Evolutionary conservation across 2,888 invertebrate genomes (phyloP).

Genomic region (Onthophagus sagittarius): DNA sequence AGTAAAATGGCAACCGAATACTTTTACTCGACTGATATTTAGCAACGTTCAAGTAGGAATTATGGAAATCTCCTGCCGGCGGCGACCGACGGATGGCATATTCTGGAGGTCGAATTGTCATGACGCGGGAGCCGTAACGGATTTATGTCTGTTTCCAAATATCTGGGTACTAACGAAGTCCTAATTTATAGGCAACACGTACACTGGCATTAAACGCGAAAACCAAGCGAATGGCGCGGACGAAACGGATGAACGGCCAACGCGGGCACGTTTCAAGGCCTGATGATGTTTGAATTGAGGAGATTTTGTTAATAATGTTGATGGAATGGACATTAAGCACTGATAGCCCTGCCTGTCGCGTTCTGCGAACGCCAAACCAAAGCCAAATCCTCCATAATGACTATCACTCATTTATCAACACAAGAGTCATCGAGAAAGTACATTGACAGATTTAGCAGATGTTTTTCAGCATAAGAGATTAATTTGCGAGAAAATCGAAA

Average conservation of each 20-base stretch:
- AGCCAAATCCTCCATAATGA: neutral
- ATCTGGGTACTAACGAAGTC: slow-evolving; percentile 41
- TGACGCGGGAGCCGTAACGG: slow-evolving; percentile 31
- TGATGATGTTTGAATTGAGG: neutral
- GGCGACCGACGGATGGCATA: neutral
- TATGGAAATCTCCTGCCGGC: neutral
- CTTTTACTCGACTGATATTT: neutral
- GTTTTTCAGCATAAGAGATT: neutral
- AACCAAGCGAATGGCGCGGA: slow-evolving; percentile 16
- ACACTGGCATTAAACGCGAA: slow-evolving; percentile 26
- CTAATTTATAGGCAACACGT: slow-evolving; percentile 38
- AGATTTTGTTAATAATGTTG: neutral
- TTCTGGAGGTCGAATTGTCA: neutral
- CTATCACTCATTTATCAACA: neutral
- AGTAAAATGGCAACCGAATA: neutral
- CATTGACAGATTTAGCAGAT: neutral
- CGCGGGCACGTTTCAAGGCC: neutral
- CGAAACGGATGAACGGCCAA: neutral
- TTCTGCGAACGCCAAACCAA: neutral
- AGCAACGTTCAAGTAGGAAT: neutral
- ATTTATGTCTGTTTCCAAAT: slow-evolving; percentile 41
- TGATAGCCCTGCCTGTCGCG: neutral
- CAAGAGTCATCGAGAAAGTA: neutral
- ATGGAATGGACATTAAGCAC: neutral
- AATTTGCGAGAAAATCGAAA: neutral